Conservation (phyloP, 2,113 vertebrate genomes). For the Chunga burmeisteri region DNA sequence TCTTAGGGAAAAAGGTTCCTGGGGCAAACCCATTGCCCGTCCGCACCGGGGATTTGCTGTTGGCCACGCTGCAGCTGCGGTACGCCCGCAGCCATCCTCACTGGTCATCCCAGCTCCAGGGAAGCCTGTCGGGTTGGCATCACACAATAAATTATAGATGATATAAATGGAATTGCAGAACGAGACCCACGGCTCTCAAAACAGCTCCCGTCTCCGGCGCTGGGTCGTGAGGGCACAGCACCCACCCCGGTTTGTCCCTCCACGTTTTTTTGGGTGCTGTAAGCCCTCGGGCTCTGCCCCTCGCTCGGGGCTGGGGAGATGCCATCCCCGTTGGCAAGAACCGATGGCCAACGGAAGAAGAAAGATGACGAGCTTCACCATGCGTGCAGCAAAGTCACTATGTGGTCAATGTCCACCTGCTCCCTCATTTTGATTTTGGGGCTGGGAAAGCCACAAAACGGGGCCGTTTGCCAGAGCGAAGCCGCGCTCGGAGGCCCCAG, state of each 20-base stretch:
- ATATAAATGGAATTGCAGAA: neutral
- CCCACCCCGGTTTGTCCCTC: neutral
- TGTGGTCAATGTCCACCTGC: accelerated
- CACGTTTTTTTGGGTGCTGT: neutral
- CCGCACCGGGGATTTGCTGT: neutral
- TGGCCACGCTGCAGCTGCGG: neutral
- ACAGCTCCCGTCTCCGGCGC: accelerated
- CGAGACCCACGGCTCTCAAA: neutral
- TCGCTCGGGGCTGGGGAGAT: accelerated
- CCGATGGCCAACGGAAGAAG: neutral
- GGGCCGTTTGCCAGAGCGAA: neutral
- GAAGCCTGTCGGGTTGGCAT: neutral
- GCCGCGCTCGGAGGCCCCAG: neutral
- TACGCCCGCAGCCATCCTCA: neutral
- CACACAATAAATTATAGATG: neutral
- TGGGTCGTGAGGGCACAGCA: neutral
- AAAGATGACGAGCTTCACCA: neutral
- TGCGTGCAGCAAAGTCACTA: neutral
- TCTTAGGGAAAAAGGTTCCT: neutral
- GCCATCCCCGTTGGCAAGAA: neutral
- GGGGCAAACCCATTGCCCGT: neutral
- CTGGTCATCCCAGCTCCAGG: neutral
- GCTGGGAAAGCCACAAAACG: neutral
- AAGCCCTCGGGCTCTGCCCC: neutral
- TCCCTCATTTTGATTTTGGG: neutral